These are phyloP conservation scores for Penaeus monodon DNA, from an alignment of 2,888 invertebrate species.

Conservation along the genomic window DNA sequence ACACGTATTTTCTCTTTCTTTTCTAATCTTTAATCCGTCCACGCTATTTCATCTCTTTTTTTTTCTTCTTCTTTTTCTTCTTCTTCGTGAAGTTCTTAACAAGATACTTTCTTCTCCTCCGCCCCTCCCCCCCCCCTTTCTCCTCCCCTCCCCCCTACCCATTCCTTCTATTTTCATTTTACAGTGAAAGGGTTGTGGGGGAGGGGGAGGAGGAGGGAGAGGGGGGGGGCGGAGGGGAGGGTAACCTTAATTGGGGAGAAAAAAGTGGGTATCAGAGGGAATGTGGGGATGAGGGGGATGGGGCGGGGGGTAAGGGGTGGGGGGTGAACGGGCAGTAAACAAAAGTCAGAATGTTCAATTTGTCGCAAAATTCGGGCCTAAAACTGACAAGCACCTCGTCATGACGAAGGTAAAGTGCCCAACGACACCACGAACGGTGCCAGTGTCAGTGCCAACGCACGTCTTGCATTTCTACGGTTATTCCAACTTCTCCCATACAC, in stretches of 20 bases:
- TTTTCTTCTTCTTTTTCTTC: no score
- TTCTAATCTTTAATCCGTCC: no score
- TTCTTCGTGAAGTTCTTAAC: no score
- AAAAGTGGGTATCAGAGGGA: not conserved
- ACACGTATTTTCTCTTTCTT: no score
- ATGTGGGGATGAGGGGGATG: not conserved
- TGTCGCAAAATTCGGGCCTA: not conserved
- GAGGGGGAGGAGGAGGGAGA: not conserved
- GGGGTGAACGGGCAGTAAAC: not conserved
- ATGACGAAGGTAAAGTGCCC: no score
- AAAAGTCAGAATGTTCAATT: conserved; percentile 5
- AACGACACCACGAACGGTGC: no score
- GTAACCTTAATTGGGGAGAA: not conserved
- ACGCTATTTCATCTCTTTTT: no score
- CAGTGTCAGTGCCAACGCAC: no score
- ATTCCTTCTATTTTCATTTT: not conserved
- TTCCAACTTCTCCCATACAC: no score
- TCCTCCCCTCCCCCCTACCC: not conserved
- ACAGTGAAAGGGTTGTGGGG: not conserved
- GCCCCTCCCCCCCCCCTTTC: no score
- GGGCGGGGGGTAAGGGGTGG: not conserved
- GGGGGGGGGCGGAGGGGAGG: not conserved
- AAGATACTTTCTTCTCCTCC: not conserved
- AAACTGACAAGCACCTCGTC: no score
- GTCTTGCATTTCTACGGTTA: no score